These are phyloP conservation scores for Cephus spinipes DNA, from an alignment of 2,888 invertebrate genomes.

Conservation along the genomic window DNA sequence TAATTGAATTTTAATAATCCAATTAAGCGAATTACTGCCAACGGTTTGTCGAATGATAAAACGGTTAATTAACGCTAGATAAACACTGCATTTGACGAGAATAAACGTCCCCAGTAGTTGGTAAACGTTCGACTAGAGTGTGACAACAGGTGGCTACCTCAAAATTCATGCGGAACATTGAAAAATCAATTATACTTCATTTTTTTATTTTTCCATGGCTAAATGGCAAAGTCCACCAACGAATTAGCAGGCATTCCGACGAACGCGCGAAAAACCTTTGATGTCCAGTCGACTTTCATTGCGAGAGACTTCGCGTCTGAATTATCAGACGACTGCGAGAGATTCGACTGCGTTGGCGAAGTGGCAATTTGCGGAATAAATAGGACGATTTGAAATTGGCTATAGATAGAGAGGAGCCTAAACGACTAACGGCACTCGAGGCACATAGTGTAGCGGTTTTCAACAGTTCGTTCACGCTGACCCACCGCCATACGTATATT, in stretches of 20 bases:
- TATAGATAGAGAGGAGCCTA: slow-evolving; percentile 9
- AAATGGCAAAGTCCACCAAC: background rate
- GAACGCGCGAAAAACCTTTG: background rate
- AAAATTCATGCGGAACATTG: background rate
- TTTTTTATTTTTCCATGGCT: background rate
- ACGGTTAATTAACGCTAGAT: slow-evolving; percentile 30
- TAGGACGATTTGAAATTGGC: slow-evolving; percentile 24
- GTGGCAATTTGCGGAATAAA: background rate
- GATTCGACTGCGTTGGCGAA: background rate
- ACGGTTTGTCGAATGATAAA: slow-evolving; percentile 1
- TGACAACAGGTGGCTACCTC: slow-evolving; percentile 4
- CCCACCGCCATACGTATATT: background rate
- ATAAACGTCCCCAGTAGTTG: slow-evolving; percentile 19
- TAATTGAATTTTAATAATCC: slow-evolving; percentile 9
- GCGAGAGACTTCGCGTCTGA: background rate
- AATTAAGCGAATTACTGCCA: slow-evolving; percentile 6
- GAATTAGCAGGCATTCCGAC: background rate
- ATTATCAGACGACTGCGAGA: background rate
- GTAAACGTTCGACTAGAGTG: background rate
- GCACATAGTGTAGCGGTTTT: background rate
- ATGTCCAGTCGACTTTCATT: background rate
- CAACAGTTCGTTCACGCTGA: background rate
- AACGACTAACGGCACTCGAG: slow-evolving; percentile 13
- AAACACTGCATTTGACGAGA: slow-evolving; percentile 31
- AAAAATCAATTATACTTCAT: background rate